phyloP scores from a whole-genome alignment of 2,888 invertebrate species.

The Xestoiulus laeticollis region DNA sequence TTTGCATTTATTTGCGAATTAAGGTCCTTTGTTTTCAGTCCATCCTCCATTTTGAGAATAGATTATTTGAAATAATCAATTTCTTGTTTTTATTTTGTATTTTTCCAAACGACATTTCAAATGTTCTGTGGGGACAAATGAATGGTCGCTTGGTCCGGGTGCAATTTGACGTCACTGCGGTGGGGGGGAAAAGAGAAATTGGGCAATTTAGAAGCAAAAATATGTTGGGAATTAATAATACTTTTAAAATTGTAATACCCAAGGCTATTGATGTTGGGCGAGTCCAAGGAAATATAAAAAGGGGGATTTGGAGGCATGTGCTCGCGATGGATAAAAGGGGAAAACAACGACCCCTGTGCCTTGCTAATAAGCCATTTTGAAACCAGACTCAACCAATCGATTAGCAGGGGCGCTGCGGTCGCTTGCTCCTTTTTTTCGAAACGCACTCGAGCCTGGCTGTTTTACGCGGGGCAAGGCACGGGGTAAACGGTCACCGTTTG shows the following conservation, averaged over 20 bases:
- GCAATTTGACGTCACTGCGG: background rate
- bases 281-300: conserved; percentile 42
- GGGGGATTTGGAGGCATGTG: background rate
- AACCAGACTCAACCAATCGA: conserved; percentile 14
- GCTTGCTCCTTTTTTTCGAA: background rate
- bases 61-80: background rate
- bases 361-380: conserved; percentile 9
- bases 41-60: background rate
- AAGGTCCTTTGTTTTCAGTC: background rate
- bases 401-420: background rate
- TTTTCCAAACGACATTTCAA: background rate
- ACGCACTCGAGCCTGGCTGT: background rate
- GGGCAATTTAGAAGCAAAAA: background rate
- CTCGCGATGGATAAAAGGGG: conserved; percentile 6
- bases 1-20: conserved; percentile 9
- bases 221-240: conserved; percentile 9
- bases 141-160: background rate
- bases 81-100: background rate
- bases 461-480: background rate
- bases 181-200: background rate
- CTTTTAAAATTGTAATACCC: conserved; percentile 48
- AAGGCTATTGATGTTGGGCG: conserved; percentile 49
- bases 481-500: no score
- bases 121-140: background rate
- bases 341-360: conserved; percentile 9